Evolutionary conservation across 2,113 vertebrate species (phyloP).

Genomic region (Sander lucioperca): DNA sequence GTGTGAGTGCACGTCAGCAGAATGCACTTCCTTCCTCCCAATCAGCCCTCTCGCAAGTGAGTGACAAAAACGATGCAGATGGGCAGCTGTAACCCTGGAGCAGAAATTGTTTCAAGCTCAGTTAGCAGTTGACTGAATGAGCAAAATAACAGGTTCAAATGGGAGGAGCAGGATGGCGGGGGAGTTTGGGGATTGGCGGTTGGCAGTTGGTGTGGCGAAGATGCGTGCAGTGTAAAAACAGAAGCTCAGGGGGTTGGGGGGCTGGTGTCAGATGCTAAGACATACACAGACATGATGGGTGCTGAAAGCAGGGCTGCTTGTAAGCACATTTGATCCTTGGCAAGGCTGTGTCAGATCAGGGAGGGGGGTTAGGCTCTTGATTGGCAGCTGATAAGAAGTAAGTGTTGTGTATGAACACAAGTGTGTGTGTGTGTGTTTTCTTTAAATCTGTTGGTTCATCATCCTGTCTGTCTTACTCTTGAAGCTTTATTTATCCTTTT

Average conservation of each 20-base stretch:
- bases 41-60: neutral
- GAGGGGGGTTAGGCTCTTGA: neutral
- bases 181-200: neutral
- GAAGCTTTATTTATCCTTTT: conserved; percentile 2
- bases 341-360: conserved; percentile 24
- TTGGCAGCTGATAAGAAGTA: conserved; percentile 22
- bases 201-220: conserved; percentile 3
- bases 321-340: conserved; percentile 47
- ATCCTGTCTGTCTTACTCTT: neutral
- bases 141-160: conserved; percentile 32
- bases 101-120: conserved; percentile 43
- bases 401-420: conserved; percentile 9
- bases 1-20: conserved; percentile 22
- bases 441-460: neutral
- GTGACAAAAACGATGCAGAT: conserved; percentile 40
- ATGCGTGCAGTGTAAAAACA: conserved; percentile 25
- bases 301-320: conserved; percentile 50
- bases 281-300: conserved; percentile 39
- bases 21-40: conserved; percentile 14
- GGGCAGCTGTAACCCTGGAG: conserved; percentile 48
- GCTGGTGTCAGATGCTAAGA: conserved; percentile 55
- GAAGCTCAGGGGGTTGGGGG: conserved; percentile 16
- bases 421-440: neutral
- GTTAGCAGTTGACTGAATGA: conserved; percentile 45
- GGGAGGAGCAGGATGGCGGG: neutral